Evolutionary conservation across 2,888 invertebrate species (phyloP).

Genomic region (Callimorpha dominula): DNA sequence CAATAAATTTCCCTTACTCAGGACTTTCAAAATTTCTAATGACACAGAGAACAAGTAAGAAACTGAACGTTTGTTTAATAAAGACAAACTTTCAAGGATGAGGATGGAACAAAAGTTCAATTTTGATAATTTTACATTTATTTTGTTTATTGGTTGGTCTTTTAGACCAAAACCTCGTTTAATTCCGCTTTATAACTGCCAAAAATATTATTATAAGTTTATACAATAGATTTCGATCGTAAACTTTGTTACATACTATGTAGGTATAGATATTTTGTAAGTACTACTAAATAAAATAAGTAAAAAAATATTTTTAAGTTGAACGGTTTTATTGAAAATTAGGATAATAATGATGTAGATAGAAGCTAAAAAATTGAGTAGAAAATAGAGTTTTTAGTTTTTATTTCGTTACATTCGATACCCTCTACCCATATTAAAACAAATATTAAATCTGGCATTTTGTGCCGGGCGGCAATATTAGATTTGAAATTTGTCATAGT

Average conservation of each 20-base stretch:
- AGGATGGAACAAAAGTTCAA: slow-evolving; percentile 46
- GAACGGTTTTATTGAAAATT: too few relatives aligned
- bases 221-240: slow-evolving; percentile 24
- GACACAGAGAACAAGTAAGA: slow-evolving; percentile 40
- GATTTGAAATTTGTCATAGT: too few relatives aligned
- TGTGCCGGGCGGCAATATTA: too few relatives aligned
- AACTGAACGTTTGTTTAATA: slow-evolving; percentile 43
- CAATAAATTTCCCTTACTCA: slow-evolving; percentile 36
- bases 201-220: slow-evolving; percentile 21
- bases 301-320: too few relatives aligned
- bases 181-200: slow-evolving; percentile 26
- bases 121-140: slow-evolving; percentile 37
- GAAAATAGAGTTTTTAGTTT: too few relatives aligned
- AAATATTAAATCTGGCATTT: too few relatives aligned
- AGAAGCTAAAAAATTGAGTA: too few relatives aligned
- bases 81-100: slow-evolving; percentile 32
- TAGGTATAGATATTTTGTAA: too few relatives aligned
- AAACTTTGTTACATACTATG: not conserved
- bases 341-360: too few relatives aligned
- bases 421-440: too few relatives aligned
- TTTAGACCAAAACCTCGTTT: slow-evolving; percentile 35
- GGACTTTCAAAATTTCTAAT: slow-evolving; percentile 41
- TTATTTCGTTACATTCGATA: too few relatives aligned
- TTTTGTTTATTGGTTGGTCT: not conserved
- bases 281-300: too few relatives aligned